Evolutionary conservation across 2,888 invertebrate species (phyloP).

Genomic region (Himalopsyche kuldschensis): DNA sequence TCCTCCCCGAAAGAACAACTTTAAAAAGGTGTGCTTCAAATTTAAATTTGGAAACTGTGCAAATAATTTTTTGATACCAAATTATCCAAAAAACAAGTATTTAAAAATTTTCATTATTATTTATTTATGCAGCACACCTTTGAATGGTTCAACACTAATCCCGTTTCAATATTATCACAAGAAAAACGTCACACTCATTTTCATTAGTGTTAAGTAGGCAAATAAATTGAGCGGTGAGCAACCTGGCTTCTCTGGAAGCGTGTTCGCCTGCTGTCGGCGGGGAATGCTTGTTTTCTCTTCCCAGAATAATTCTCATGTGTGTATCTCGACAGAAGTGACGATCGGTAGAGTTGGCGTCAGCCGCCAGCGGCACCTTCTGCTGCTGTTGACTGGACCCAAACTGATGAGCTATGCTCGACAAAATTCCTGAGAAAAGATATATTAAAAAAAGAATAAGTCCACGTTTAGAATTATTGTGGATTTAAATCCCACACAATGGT

Average conservation of each 20-base stretch:
- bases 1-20: no score
- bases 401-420: conserved; percentile 31
- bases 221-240: neutral
- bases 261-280: conserved; percentile 37
- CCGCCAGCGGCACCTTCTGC: neutral
- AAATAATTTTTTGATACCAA: no score
- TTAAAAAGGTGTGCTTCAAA: no score
- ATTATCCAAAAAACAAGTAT: no score
- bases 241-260: neutral
- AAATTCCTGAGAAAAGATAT: conserved; percentile 12
- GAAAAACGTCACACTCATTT: neutral
- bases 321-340: conserved; percentile 88
- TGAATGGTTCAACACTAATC: neutral
- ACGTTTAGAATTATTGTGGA: no score
- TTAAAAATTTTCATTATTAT: neutral
- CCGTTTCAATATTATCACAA: no score
- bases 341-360: conserved; percentile 59
- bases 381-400: conserved; percentile 16
- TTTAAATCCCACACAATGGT: no score
- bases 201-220: neutral
- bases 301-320: conserved; percentile 87
- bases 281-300: conserved; percentile 50
- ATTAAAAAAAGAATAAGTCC: neutral
- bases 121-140: neutral
- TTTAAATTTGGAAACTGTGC: no score